Evolutionary conservation across 2,888 invertebrate species (phyloP), one percentile per base, ranked within the genome.

Genomic region (Cepaea hortensis): DNA sequence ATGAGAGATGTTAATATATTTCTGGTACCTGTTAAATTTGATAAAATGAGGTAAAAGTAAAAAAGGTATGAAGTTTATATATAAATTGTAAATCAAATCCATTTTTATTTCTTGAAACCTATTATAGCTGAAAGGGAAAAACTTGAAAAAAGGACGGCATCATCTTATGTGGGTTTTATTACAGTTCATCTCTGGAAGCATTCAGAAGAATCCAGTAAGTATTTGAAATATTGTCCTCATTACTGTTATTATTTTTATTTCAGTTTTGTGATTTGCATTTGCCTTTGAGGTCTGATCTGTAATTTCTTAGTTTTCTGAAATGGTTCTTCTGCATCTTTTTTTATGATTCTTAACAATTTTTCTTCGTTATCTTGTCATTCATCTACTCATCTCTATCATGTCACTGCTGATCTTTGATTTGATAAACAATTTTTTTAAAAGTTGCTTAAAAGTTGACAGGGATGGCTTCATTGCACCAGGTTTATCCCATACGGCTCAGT

Each of bases 121-220:
- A 35, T 35, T 35, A 1, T 35, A 35, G 35, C 35, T 35, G 35
- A 35, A 35, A 35, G 35, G 96, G 11, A 96, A 97, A 90, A 97
- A 98, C 92, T 95, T 98, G 93, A 91, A 93, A 85, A 97, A 97
- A 94, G 98, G 98, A 0, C 95, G 99, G 81, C 99, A 99, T 95
- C 98, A 99, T 92, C 95, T 99, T n/a, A 99, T 99, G 99, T 99
- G 99, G 99, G 97, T 98, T 46, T 95, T 99, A 35, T 95, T 99
- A 76, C 99, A 99, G 95, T 99, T 98, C 93, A 98, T 99, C 91
- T 98, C 99, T 0, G 98, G 98, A 81, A 98, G 98, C 93, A 98
- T 98, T 92, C 98, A 98, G 94, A 96, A 98, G 91, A 98, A 98
- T 95, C 97, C 98, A 0, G 96, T 97, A 94, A 94, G 95, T 95